phyloP scores from a whole-genome alignment of 2,113 vertebrate genomes.

The Taxidea taxus region DNA sequence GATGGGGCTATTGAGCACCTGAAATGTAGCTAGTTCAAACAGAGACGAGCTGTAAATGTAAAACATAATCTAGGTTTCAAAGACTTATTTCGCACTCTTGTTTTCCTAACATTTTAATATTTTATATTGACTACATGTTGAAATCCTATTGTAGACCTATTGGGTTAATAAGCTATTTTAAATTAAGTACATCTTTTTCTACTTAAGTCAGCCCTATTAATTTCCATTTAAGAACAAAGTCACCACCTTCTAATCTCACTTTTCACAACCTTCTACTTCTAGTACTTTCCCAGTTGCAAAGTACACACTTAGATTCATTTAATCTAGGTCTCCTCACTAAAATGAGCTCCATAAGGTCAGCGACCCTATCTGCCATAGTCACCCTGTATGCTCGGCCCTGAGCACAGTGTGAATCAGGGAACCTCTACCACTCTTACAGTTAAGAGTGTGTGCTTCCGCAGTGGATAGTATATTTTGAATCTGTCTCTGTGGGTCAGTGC shows the following conservation, averaged over 20 bases:
- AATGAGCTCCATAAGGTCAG: not conserved
- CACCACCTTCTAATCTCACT: not conserved
- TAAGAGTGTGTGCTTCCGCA: not conserved
- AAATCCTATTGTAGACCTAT: not conserved
- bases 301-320: not conserved
- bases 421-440: not conserved
- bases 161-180: not conserved
- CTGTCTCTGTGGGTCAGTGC: not conserved
- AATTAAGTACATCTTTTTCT: not conserved
- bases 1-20: not conserved
- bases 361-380: not conserved
- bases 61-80: not conserved
- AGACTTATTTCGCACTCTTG: not conserved
- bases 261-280: not conserved
- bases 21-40: not conserved
- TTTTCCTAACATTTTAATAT: not conserved
- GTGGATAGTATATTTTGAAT: not conserved
- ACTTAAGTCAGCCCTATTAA: not conserved
- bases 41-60: not conserved
- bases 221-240: not conserved
- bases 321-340: not conserved
- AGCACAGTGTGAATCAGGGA: not conserved
- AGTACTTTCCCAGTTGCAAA: not conserved
- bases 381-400: not conserved
- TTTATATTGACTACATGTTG: not conserved